Evolutionary conservation across 1,140 invertebrate genomes (phyloP).

Genomic region (Nasonia longicornis): DNA sequence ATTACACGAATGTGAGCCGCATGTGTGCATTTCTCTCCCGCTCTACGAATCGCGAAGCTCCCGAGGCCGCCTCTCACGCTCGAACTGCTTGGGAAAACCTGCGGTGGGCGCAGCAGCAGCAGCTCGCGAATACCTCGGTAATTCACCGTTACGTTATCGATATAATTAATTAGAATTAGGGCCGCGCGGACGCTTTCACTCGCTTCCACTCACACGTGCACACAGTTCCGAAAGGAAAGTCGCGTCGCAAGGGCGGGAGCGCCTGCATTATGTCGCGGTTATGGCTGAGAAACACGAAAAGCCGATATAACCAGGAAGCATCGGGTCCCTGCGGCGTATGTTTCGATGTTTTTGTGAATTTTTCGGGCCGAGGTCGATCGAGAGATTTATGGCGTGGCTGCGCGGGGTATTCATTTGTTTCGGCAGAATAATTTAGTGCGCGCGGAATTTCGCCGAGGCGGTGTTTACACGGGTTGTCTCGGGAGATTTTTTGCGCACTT

Average conservation of each 20-base stretch:
- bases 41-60: not conserved
- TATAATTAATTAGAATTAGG: constrained; percentile 49
- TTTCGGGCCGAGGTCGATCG: not conserved
- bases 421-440: too few species aligned
- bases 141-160: constrained; percentile 42
- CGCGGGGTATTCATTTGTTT: too few species aligned
- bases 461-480: too few species aligned
- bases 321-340: not conserved
- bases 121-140: constrained; percentile 11
- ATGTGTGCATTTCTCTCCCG: not conserved
- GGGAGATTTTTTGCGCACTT: too few species aligned
- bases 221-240: not conserved
- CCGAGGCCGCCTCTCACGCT: constrained; percentile 20
- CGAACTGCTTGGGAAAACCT: constrained; percentile 14
- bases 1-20: constrained; percentile 2
- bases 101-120: not conserved
- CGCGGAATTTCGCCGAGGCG: too few species aligned
- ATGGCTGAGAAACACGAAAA: not conserved
- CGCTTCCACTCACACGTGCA: not conserved
- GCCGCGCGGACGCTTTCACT: constrained; percentile 31
- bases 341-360: not conserved
- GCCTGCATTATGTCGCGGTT: not conserved
- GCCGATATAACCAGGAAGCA: not conserved
- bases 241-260: constrained; percentile 8
- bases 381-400: too few species aligned